phyloP scores from a whole-genome alignment of 2,113 vertebrate species.

The Thermophis baileyi region DNA sequence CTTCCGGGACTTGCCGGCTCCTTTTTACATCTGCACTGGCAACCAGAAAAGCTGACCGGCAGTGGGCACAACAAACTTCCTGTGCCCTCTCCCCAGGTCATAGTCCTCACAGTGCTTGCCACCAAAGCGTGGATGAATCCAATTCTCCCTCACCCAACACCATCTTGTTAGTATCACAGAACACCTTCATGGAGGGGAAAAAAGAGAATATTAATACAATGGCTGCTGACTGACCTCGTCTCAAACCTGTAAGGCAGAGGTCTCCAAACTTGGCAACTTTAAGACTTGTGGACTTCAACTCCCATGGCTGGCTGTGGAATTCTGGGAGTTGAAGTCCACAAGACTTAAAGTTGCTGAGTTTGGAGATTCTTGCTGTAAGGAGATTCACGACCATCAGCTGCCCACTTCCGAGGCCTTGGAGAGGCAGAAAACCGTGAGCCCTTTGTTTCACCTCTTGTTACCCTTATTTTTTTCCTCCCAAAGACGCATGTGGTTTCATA shows the following conservation, averaged over 20 bases:
- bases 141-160: neutral
- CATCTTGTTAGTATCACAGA: neutral
- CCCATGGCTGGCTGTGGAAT: too few relatives aligned
- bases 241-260: neutral
- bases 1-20: neutral
- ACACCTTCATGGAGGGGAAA: neutral
- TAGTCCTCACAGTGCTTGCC: neutral
- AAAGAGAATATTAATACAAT: neutral
- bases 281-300: too few relatives aligned
- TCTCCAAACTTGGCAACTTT: too few relatives aligned
- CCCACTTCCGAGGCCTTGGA: neutral
- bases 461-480: neutral
- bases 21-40: neutral
- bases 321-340: too few relatives aligned
- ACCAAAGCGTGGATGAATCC: neutral
- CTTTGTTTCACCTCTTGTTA: neutral
- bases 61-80: neutral
- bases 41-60: neutral
- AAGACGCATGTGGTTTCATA: neutral
- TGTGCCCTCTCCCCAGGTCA: neutral
- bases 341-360: too few relatives aligned
- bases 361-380: too few relatives aligned
- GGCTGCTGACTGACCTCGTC: neutral
- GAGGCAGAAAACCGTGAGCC: neutral
- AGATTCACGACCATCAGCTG: neutral